phyloP scores from a whole-genome alignment of 2,113 vertebrate genomes.

The Pitta sordida region DNA sequence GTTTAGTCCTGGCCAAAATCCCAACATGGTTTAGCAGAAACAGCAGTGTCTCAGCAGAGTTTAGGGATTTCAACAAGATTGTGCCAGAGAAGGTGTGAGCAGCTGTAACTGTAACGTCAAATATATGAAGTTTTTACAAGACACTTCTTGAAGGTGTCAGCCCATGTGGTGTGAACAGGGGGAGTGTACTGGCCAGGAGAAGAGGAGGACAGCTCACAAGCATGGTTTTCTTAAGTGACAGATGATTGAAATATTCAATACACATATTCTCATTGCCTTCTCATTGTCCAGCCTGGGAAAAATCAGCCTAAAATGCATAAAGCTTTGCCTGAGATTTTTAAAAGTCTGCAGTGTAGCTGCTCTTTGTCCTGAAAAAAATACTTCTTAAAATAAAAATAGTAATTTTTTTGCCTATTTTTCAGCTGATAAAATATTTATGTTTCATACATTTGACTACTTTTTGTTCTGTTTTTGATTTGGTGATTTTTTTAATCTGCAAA shows the following conservation, averaged over 20 bases:
- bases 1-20: neutral
- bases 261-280: neutral
- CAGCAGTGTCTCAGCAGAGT: neutral
- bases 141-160: neutral
- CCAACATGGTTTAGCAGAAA: neutral
- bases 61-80: neutral
- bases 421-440: neutral
- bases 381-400: neutral
- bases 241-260: neutral
- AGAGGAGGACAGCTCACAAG: neutral
- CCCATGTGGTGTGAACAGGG: neutral
- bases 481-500: neutral
- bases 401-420: neutral
- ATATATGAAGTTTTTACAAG: neutral
- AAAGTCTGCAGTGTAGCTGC: neutral
- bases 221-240: neutral
- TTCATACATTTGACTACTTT: neutral
- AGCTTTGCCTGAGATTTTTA: neutral
- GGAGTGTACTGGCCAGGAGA: neutral
- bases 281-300: neutral
- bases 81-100: constrained; percentile 4
- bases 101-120: neutral
- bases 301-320: neutral
- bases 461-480: neutral
- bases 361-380: neutral